Conservation (phyloP, 2,113 vertebrate species). For the Steatornis caripensis region DNA sequence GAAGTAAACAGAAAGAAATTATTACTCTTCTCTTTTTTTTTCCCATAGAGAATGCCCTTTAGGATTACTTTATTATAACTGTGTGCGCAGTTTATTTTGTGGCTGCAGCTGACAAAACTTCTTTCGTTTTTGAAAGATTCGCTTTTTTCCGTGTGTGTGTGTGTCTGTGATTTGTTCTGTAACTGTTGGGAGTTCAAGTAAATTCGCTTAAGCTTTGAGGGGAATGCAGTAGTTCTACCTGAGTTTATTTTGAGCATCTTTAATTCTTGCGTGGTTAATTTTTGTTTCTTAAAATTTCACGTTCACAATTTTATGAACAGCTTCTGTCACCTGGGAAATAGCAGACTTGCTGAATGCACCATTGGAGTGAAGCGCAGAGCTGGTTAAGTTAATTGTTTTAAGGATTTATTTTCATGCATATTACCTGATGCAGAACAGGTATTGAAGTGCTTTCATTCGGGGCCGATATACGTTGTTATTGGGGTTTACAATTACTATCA, state of each 20-base stretch:
- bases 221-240: neutral
- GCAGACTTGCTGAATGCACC: neutral
- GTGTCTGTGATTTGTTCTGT: neutral
- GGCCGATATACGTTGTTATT: neutral
- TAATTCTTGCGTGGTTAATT: fast-evolving
- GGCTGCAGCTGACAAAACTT: neutral
- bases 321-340: neutral
- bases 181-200: neutral
- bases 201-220: neutral
- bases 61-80: constrained; percentile 9
- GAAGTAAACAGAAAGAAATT: neutral
- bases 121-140: neutral
- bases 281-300: neutral
- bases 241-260: neutral
- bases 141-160: neutral
- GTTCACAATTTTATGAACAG: neutral
- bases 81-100: neutral
- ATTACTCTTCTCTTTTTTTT: neutral
- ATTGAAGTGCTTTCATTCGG: neutral
- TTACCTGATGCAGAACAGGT: neutral
- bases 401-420: neutral
- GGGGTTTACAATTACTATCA: constrained; percentile 32
- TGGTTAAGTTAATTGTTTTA: neutral
- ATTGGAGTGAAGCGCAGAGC: neutral
- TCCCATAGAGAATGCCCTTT: neutral